Base-by-base conservation (phyloP, 1,140 invertebrate genomes). In the Scaptomyza montana region DNA sequence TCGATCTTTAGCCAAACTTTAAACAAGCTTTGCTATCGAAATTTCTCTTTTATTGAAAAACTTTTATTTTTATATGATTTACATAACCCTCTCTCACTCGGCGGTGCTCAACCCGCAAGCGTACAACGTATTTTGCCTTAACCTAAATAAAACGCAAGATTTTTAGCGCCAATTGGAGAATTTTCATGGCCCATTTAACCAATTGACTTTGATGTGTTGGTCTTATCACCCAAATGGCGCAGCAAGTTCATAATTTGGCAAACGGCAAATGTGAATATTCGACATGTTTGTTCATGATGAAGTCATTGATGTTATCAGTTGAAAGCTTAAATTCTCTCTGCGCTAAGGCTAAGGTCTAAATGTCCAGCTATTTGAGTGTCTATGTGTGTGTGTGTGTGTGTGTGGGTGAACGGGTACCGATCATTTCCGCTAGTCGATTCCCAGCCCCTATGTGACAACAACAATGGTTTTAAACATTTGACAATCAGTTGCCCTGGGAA, bases 131-230 rank as follows among this genome's bases (percentile, higher is more conserved):
- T 16, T 16, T 16, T 25, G 7, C 1, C n/a, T 28, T 28, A 43
- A 57, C 36, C 36, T 9, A 36, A 8, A 36, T 39, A 46, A 65
- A 57, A 36, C 61, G 25, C 21, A 30, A 56, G 30, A 5, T 33
- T 65, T 36, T 36, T 8, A 10, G 33, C 33, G 33, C 33, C 33
- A 36, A 8, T 36, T 36, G 56, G 51, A 62, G 57, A 25, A 54
- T 69, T 69, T 63, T 57, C 12, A 70, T 54, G 66, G 54, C 59
- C 71, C 53, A 74, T 63, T 74, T 59, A 74, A 74, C 71, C 47
- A 9, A 5, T 57, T 70, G 71, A 74, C 71, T 53, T 74, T 74
- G 45, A 43, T 16, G 9, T 36, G 33, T 36, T 36, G 49, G 67
- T 3, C 67, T 75, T 75, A 75, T 75, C 73, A 65, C 60, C 30